A percentile compares a stretch with the other conserved stretches of the same genome.
phyloP scores from a whole-genome alignment of 2,113 vertebrate species.

The Plotosus lineatus region DNA sequence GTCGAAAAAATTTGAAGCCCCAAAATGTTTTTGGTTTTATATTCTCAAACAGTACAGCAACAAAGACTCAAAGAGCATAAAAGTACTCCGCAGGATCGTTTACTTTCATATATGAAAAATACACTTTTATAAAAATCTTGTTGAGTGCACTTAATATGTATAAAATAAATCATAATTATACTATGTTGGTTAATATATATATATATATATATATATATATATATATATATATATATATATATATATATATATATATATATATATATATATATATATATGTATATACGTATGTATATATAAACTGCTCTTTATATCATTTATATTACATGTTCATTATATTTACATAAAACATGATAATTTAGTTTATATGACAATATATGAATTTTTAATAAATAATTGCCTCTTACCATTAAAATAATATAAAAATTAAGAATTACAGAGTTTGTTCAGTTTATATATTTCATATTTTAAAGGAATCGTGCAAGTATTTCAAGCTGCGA shows the following conservation, averaged over 20 bases:
- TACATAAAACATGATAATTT: neutral
- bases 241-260: too few species aligned
- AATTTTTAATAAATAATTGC: neutral
- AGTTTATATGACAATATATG: neutral
- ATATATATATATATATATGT: too few species aligned
- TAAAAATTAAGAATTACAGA: neutral
- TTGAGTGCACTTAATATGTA: neutral
- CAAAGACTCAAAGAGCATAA: neutral
- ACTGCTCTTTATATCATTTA: too few species aligned
- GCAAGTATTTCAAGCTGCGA: neutral
- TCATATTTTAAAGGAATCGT: neutral
- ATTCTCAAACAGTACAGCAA: neutral
- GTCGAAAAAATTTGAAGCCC: slow-evolving; percentile 56
- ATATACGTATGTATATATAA: too few species aligned
- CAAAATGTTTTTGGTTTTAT: slow-evolving; percentile 9
- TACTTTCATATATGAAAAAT: neutral
- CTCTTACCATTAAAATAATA: neutral
- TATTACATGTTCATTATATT: too few species aligned
- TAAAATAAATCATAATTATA: slow-evolving; percentile 7
- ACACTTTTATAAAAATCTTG: neutral
- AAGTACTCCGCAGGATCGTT: neutral
- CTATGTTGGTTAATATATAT: neutral
- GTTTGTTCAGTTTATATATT: neutral
- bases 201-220: neutral
- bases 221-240: neutral